A percentile compares a stretch with the other conserved stretches of the same genome.
Evolutionary conservation across 2,797 vertebrate species (phyloP).

Genomic region (Falco berigora): DNA sequence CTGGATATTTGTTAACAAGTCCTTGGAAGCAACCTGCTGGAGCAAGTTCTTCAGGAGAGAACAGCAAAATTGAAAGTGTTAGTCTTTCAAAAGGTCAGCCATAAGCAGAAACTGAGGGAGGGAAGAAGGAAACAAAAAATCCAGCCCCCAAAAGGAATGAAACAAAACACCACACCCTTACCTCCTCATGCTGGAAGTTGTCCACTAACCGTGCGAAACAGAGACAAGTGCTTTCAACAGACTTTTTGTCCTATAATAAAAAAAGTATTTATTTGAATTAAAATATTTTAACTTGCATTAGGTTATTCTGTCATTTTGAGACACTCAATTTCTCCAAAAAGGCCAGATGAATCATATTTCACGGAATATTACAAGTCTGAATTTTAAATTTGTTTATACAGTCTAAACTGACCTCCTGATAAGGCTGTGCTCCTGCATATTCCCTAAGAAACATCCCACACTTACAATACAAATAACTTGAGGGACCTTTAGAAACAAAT

Average conservation of each 20-base stretch:
- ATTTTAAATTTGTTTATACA: background rate
- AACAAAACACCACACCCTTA: slow-evolving; percentile 39
- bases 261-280: background rate
- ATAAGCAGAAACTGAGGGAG: background rate
- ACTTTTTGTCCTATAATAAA: slow-evolving; percentile 91
- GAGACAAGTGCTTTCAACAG: slow-evolving; percentile 99
- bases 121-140: background rate
- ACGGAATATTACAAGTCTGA: background rate
- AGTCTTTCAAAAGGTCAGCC: background rate
- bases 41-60: slow-evolving; percentile 86
- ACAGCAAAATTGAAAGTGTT: background rate
- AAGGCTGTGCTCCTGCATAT: background rate
- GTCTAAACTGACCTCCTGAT: background rate
- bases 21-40: slow-evolving; percentile 96
- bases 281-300: background rate
- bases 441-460: background rate
- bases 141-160: background rate
- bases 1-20: slow-evolving; percentile 97
- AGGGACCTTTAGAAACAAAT: background rate
- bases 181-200: slow-evolving; percentile 99
- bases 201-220: slow-evolving; percentile 98
- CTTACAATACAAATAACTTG: background rate
- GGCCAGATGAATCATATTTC: background rate
- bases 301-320: background rate
- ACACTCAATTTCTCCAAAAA: background rate